Percentiles rank a stretch among this genome's conserved stretches.
Evolutionary conservation across 2,888 invertebrate genomes (phyloP).

Genomic region (Aphidoletes aphidimyza): DNA sequence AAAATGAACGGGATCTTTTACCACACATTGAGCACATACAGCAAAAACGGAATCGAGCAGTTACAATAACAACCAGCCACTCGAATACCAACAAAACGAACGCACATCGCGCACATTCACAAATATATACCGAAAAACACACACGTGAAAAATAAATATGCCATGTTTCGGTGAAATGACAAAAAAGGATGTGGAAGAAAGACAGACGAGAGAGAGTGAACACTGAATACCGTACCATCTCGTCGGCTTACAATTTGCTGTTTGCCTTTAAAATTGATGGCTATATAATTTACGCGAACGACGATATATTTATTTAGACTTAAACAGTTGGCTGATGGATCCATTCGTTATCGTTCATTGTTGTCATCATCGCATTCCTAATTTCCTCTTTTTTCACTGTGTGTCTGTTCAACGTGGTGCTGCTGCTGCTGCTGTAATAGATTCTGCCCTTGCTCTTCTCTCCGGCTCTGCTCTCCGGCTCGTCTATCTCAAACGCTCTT

Average conservation of each 20-base stretch:
- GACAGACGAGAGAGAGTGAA: neutral
- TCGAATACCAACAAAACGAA: too few species aligned
- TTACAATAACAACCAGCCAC: too few species aligned
- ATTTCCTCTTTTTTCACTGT: neutral
- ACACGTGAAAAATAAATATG: conserved; percentile 8
- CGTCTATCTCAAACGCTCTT: too few species aligned
- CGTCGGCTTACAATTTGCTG: neutral
- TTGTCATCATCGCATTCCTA: conserved; percentile 10
- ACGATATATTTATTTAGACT: conserved; percentile 52
- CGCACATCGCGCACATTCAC: too few species aligned
- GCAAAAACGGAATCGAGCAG: too few species aligned
- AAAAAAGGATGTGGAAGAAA: neutral
- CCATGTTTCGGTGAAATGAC: neutral
- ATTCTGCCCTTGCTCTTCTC: neutral
- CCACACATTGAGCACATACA: too few species aligned
- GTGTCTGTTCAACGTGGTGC: too few species aligned
- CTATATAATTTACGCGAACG: conserved; percentile 44
- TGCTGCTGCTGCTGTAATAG: too few species aligned
- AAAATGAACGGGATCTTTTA: conserved; percentile 14
- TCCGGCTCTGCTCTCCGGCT: neutral
- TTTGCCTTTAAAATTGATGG: conserved; percentile 28
- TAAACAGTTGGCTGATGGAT: conserved; percentile 52
- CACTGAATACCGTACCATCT: neutral
- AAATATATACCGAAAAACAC: too few species aligned
- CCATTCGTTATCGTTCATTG: conserved; percentile 26